A percentile compares a stretch with the other conserved stretches of the same genome.
phyloP scores from a whole-genome alignment of 1,140 invertebrate genomes.

The Brachystomella parvula region DNA sequence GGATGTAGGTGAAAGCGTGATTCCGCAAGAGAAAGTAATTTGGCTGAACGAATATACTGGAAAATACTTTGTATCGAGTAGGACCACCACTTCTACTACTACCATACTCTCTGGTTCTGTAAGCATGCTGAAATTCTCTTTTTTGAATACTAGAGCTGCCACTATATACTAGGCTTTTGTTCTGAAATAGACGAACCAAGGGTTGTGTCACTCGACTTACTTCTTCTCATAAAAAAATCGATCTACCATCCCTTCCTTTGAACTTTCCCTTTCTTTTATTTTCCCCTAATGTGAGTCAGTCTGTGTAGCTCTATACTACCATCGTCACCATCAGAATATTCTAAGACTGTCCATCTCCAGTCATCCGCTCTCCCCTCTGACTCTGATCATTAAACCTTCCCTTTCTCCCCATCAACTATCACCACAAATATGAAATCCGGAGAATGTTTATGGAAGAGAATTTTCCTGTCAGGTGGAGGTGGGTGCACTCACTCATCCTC shows the following conservation, averaged over 20 bases:
- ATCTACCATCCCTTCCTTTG: not conserved
- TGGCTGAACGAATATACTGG: too few species aligned
- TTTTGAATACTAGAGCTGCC: not conserved
- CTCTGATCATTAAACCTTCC: not conserved
- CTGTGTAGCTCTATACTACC: too few species aligned
- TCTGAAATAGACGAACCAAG: not conserved
- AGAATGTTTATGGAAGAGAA: too few species aligned
- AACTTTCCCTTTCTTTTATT: not conserved
- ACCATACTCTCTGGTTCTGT: too few species aligned
- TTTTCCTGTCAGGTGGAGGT: not conserved
- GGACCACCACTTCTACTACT: too few species aligned
- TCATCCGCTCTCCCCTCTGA: conserved; percentile 1
- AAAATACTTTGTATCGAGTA: too few species aligned
- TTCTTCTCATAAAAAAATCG: not conserved
- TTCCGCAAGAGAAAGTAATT: too few species aligned
- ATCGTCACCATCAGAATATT: conserved; percentile 2
- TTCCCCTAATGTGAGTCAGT: not conserved
- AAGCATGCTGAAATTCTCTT: too few species aligned
- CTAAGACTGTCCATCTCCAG: not conserved
- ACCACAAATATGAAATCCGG: not conserved
- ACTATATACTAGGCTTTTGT: conserved; percentile 2
- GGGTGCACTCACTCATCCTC: not conserved
- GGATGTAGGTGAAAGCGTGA: not conserved
- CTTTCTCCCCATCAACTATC: not conserved
- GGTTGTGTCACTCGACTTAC: not conserved